phyloP scores from a whole-genome alignment of 1,140 invertebrate species.

The Parasteatoda tepidariorum region DNA sequence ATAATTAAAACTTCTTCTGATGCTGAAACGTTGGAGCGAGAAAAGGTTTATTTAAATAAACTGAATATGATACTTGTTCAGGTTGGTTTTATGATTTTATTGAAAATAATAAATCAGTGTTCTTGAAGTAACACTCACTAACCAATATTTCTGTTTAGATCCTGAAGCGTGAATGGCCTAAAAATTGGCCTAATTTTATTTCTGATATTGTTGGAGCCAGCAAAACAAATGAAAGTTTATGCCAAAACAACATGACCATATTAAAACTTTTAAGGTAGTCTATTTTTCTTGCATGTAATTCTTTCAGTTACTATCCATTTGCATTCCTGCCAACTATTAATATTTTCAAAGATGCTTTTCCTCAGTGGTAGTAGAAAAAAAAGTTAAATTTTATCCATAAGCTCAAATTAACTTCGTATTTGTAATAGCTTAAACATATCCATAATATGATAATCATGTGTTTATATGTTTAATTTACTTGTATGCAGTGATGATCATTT shows the following conservation, averaged over 20 bases:
- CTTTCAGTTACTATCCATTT: neutral
- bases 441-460: too few relatives aligned
- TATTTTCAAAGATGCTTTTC: too few relatives aligned
- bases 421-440: too few relatives aligned
- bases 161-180: constrained; percentile 99
- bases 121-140: neutral
- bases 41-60: constrained; percentile 98
- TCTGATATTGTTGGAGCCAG: constrained; percentile 98
- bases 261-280: constrained; percentile 86
- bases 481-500: too few relatives aligned
- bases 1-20: constrained; percentile 99
- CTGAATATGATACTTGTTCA: constrained; percentile 98
- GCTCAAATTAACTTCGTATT: too few relatives aligned
- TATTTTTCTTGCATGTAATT: constrained; percentile 7
- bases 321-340: too few relatives aligned
- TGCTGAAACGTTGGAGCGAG: constrained; percentile 85
- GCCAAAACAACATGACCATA: constrained; percentile 99
- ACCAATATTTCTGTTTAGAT: constrained; percentile 79
- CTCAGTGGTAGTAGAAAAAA: too few relatives aligned
- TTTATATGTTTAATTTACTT: too few relatives aligned
- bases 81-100: constrained; percentile 69
- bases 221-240: constrained; percentile 98
- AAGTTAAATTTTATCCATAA: too few relatives aligned
- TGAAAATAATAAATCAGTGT: constrained; percentile 24
- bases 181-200: constrained; percentile 99